Evolutionary conservation across 2,113 vertebrate species (phyloP).

Genomic region (Noctilio leporinus): DNA sequence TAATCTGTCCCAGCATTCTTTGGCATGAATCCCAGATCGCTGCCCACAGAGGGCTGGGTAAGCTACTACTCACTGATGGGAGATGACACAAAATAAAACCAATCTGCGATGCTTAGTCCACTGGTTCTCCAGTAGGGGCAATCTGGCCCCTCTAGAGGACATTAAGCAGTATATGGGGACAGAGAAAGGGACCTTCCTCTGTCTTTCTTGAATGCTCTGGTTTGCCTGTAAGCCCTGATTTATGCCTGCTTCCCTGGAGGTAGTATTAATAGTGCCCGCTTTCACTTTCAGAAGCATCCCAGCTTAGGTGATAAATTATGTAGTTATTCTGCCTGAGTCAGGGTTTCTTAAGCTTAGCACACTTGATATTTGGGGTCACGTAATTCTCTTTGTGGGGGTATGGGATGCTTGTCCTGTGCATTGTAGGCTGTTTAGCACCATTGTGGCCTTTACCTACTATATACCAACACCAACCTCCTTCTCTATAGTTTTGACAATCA

Average conservation of each 20-base stretch:
- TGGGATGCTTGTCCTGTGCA: neutral
- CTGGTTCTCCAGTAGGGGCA: neutral
- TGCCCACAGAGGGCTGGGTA: neutral
- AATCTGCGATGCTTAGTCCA: neutral
- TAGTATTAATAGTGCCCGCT: neutral
- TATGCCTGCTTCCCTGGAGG: neutral
- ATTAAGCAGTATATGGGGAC: neutral
- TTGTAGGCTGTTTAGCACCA: neutral
- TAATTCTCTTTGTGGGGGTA: neutral
- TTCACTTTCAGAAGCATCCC: neutral
- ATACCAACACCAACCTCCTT: neutral
- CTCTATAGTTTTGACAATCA: neutral
- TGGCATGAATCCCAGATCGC: neutral
- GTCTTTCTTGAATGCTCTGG: neutral
- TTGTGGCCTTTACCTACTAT: neutral
- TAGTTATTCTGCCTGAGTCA: neutral
- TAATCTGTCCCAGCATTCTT: neutral
- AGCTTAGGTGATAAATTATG: neutral
- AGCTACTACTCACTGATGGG: neutral
- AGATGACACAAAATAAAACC: neutral
- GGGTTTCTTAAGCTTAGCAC: neutral
- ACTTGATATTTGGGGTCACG: neutral
- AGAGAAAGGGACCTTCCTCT: neutral
- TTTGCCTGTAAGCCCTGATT: neutral
- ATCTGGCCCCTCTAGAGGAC: accelerated